Conservation (phyloP, 2,113 vertebrate species). For the Boulengeromyrus knoepffleri region DNA sequence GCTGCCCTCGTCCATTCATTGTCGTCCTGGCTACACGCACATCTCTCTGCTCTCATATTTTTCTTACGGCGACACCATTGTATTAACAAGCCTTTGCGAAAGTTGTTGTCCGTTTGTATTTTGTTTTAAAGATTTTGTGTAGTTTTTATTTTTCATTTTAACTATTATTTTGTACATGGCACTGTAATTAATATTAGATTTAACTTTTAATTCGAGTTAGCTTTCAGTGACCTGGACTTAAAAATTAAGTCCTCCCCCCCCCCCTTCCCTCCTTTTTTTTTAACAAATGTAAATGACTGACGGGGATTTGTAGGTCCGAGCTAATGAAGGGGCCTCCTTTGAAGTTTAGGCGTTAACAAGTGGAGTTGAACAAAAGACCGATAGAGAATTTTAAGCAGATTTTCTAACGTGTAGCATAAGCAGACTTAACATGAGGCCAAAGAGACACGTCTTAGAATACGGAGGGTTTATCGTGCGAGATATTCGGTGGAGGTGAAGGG, state of each 20-base stretch:
- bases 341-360: constrained; percentile 62
- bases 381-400: constrained; percentile 68
- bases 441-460: constrained; percentile 59
- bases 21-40: not conserved
- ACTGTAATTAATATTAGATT: not conserved
- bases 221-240: not conserved
- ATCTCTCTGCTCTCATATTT: not conserved
- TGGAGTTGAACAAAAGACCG: constrained; percentile 67
- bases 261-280: not conserved
- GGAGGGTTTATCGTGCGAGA: constrained; percentile 56
- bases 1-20: not conserved
- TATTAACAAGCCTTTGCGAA: not conserved
- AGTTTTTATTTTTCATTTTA: constrained; percentile 2
- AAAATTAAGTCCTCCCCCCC: not conserved
- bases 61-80: not conserved
- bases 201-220: constrained; percentile 1
- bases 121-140: not conserved
- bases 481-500: constrained; percentile 39
- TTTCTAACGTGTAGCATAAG: constrained; percentile 59
- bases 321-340: constrained; percentile 61
- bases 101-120: not conserved
- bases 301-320: constrained; percentile 49
- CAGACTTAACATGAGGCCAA: constrained; percentile 60
- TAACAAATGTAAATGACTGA: constrained; percentile 49
- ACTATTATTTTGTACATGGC: constrained; percentile 2